phyloP scores from a whole-genome alignment of 2,888 invertebrate genomes.

The Caenorhabditis wallacei region DNA sequence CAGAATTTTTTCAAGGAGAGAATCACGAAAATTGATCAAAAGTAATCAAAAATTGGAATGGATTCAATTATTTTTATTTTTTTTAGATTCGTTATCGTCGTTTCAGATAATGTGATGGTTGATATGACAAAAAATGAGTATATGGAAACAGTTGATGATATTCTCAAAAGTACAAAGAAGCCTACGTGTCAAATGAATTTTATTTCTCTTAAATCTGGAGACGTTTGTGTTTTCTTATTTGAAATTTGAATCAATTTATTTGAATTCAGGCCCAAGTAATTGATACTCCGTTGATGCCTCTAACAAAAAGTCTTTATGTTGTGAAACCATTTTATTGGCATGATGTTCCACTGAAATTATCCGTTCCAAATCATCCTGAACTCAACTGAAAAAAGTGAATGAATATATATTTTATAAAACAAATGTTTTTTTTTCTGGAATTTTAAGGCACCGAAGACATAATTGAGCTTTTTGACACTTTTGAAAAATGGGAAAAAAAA shows the following conservation, averaged over 20 bases:
- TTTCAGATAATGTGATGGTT: constrained; percentile 52
- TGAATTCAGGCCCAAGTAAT: constrained; percentile 20
- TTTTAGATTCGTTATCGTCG: constrained; percentile 50
- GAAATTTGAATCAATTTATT: neutral
- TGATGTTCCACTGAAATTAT: constrained; percentile 35
- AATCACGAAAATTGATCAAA: constrained; percentile 57
- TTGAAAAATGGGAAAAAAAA: neutral
- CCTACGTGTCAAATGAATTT: constrained; percentile 47
- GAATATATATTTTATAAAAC: constrained; percentile 27
- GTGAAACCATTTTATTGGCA: constrained; percentile 47
- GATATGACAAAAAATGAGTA: constrained; percentile 43
- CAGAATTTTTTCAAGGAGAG: constrained; percentile 15
- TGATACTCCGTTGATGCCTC: constrained; percentile 37
- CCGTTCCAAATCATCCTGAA: constrained; percentile 61
- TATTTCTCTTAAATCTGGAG: constrained; percentile 28
- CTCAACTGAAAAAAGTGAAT: neutral
- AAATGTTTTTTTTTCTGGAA: neutral
- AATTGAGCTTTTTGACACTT: constrained; percentile 27
- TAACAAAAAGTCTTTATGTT: constrained; percentile 46
- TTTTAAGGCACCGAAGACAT: constrained; percentile 31
- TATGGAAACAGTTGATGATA: constrained; percentile 51
- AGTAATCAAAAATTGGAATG: constrained; percentile 10
- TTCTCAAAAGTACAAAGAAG: constrained; percentile 38
- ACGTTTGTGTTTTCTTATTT: neutral
- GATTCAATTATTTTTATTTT: neutral